These are phyloP conservation scores for Falco rusticolus DNA, from an alignment of 2,797 vertebrate species.

Conservation along the genomic window DNA sequence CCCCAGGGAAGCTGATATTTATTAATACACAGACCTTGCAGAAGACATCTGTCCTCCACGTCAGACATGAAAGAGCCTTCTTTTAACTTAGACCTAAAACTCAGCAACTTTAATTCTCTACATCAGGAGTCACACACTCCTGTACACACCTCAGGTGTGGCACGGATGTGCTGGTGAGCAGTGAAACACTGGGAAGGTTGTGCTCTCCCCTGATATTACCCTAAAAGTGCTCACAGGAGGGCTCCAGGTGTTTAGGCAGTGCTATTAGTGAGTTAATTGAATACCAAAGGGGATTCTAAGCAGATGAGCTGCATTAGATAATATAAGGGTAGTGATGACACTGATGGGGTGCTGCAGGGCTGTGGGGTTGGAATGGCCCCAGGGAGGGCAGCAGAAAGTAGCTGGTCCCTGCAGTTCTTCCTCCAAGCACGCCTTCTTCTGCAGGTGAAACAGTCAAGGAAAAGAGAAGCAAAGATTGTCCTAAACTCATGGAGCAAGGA, in stretches of 20 bases:
- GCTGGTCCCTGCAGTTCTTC: not conserved
- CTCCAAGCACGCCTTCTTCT: not conserved
- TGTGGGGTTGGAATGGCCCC: not conserved
- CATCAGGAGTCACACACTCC: not conserved
- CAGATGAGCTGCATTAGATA: not conserved
- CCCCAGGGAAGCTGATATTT: not conserved
- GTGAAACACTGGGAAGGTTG: not conserved
- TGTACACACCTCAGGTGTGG: not conserved
- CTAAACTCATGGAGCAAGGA: not conserved
- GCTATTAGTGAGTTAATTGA: not conserved
- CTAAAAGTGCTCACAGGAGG: not conserved
- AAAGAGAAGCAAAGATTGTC: not conserved
- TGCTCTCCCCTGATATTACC: not conserved
- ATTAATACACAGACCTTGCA: not conserved
- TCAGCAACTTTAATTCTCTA: not conserved
- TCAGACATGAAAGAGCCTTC: not conserved
- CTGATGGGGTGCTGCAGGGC: not conserved
- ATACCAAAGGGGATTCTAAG: not conserved
- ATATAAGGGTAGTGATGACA: not conserved
- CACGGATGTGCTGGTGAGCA: not conserved
- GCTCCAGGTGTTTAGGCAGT: too few relatives aligned
- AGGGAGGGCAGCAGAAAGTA: not conserved
- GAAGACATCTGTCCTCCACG: not conserved
- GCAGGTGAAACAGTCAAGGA: not conserved
- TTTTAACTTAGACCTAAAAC: not conserved